Percentiles rank a stretch among this genome's conserved stretches.
These are phyloP conservation scores for Cheilosia vernalis DNA, from an alignment of 2,888 invertebrate genomes.

Conservation along the genomic window DNA sequence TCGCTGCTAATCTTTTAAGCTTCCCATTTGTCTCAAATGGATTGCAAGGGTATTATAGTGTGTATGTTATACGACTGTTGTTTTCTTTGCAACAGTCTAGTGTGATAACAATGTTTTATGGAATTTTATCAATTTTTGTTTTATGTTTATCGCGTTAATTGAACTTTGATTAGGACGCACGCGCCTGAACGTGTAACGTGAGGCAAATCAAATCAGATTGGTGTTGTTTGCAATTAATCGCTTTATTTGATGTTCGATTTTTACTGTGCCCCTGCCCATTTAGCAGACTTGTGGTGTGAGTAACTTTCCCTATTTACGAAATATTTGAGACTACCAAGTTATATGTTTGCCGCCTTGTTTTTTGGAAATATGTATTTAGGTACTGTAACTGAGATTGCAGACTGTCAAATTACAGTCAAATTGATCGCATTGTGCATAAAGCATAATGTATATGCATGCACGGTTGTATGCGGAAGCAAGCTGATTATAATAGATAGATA, in stretches of 20 bases:
- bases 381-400: too few species aligned
- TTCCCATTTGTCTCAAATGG: constrained; percentile 1
- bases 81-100: background rate
- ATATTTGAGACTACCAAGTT: too few species aligned
- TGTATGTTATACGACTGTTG: background rate
- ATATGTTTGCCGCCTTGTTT: too few species aligned
- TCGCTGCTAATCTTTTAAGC: background rate
- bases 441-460: too few species aligned
- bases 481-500: too few species aligned
- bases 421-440: too few species aligned
- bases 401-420: too few species aligned
- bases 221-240: background rate
- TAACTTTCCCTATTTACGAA: too few species aligned
- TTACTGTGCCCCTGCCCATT: background rate
- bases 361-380: too few species aligned
- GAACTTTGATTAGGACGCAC: constrained; percentile 8
- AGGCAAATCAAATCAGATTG: too few species aligned
- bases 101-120: constrained; percentile 4
- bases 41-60: background rate
- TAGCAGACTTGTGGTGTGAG: too few species aligned
- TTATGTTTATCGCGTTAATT: constrained; percentile 4
- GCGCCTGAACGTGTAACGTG: background rate
- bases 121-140: constrained; percentile 11
- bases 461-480: too few species aligned
- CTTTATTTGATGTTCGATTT: background rate